A percentile compares a stretch with the other conserved stretches of the same genome.
Evolutionary conservation across 2,113 vertebrate genomes (phyloP).

Genomic region (Coracopsis vasa): DNA sequence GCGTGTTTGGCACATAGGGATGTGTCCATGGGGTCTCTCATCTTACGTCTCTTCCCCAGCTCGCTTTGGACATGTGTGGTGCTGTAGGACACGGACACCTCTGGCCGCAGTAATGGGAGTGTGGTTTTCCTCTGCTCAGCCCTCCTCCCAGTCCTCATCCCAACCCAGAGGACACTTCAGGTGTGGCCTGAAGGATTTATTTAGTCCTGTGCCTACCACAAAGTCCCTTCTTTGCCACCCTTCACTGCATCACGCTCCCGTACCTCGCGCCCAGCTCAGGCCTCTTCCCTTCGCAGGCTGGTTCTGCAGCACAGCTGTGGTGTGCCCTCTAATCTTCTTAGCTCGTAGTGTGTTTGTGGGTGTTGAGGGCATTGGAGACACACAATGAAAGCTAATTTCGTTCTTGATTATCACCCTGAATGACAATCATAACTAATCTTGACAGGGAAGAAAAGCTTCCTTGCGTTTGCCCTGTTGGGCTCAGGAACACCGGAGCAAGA

Average conservation of each 20-base stretch:
- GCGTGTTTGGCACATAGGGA: fast-evolving
- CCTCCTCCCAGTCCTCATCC: background rate
- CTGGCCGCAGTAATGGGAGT: background rate
- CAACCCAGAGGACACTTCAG: fast-evolving
- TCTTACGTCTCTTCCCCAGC: background rate
- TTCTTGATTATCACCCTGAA: background rate
- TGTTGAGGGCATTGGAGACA: background rate
- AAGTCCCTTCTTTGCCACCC: background rate
- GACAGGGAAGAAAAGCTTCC: background rate
- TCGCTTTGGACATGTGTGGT: fast-evolving
- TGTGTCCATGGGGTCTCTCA: fast-evolving
- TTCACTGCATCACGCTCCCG: fast-evolving
- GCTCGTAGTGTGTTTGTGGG: background rate
- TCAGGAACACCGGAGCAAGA: background rate
- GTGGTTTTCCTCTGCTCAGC: background rate
- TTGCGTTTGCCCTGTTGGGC: background rate
- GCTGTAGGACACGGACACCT: background rate
- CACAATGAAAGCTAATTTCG: background rate
- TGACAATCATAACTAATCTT: background rate
- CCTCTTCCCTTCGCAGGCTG: background rate
- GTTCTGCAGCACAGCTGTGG: background rate
- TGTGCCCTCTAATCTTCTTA: background rate
- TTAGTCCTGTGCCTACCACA: background rate
- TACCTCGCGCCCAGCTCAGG: background rate
- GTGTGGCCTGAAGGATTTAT: background rate